A percentile compares a stretch with the other conserved stretches of the same genome.
These are phyloP conservation scores for Chloropsis hardwickii DNA, from an alignment of 2,113 vertebrate species.

Conservation along the genomic window DNA sequence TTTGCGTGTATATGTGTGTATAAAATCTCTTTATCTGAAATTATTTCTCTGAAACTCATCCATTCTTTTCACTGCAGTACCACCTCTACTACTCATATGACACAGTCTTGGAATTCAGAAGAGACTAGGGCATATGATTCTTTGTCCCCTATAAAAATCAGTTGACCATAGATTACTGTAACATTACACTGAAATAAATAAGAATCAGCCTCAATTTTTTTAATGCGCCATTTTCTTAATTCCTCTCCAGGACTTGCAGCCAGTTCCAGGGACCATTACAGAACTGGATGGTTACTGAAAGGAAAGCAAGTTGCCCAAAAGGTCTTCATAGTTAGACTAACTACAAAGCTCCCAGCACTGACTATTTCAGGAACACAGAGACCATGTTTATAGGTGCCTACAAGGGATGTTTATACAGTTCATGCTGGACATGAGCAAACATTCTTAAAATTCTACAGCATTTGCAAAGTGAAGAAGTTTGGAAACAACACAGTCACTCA, in stretches of 20 bases:
- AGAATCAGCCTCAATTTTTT: neutral
- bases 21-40: constrained; percentile 25
- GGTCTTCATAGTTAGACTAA: neutral
- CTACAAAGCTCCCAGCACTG: neutral
- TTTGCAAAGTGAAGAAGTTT: neutral
- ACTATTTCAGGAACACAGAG: neutral
- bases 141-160: neutral
- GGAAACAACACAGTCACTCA: neutral
- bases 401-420: neutral
- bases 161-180: fast-evolving
- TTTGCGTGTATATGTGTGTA: neutral
- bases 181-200: neutral
- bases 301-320: neutral
- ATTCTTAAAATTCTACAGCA: neutral
- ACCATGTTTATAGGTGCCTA: fast-evolving
- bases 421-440: neutral
- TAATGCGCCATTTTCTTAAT: neutral
- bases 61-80: neutral
- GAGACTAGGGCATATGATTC: neutral
- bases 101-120: neutral
- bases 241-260: neutral
- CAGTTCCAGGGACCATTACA: neutral
- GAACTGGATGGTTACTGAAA: neutral
- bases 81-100: neutral
- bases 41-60: constrained; percentile 4